These are phyloP conservation scores for Thaleichthys pacificus DNA, from an alignment of 2,797 vertebrate species.

Conservation along the genomic window DNA sequence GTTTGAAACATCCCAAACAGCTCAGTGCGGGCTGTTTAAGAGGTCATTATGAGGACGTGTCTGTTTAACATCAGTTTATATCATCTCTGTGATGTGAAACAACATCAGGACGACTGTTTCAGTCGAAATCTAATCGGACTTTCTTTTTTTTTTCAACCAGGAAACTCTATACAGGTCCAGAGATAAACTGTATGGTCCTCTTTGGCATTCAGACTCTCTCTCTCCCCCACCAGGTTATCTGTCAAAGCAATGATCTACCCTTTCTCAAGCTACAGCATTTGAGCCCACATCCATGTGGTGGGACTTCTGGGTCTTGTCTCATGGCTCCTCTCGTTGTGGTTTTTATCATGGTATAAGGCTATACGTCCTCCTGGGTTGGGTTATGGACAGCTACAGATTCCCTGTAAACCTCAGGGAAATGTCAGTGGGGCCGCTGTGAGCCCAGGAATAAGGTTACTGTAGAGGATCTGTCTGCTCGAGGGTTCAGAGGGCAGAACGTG, in stretches of 20 bases:
- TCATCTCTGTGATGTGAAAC: not conserved
- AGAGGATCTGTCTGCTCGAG: conserved; percentile 22
- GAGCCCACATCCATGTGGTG: not conserved
- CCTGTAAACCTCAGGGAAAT: conserved; percentile 34
- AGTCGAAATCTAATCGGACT: not conserved
- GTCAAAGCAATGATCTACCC: not conserved
- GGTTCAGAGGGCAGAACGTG: conserved; percentile 17
- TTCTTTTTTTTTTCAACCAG: not conserved
- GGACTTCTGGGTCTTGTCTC: conserved; percentile 1
- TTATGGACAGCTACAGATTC: conserved; percentile 8
- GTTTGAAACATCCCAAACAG: not conserved
- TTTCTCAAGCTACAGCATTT: not conserved
- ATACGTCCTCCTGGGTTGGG: conserved; percentile 4
- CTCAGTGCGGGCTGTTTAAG: no score
- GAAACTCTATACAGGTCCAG: not conserved
- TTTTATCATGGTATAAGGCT: conserved; percentile 17
- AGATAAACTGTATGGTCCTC: not conserved
- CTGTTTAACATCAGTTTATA: not conserved
- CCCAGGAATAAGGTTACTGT: conserved; percentile 13
- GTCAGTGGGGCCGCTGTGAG: conserved; percentile 28
- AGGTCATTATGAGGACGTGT: no score
- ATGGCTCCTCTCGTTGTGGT: no score
- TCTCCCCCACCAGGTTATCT: not conserved
- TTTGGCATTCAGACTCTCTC: not conserved
- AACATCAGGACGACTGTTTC: not conserved